Evolutionary conservation across 2,797 vertebrate genomes (phyloP).

Genomic region (Hippoglossus hippoglossus): DNA sequence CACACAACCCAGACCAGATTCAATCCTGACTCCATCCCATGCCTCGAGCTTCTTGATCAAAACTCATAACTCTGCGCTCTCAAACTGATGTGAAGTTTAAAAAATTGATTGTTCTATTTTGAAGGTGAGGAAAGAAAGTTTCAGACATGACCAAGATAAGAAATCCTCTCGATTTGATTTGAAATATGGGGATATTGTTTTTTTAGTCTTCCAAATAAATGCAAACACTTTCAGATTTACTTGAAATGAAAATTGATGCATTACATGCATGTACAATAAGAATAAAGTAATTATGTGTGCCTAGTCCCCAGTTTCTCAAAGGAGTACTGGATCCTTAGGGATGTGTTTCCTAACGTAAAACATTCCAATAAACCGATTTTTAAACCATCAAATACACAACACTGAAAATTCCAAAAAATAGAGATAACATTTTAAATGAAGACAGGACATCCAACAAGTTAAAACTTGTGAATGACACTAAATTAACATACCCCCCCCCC

Average conservation of each 20-base stretch:
- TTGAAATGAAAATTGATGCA: too few species aligned
- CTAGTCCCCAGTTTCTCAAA: background rate
- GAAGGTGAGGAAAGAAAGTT: background rate
- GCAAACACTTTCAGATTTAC: background rate
- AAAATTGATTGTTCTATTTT: constrained; percentile 46
- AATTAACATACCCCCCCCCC: constrained; percentile 5
- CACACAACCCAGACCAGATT: constrained; percentile 58
- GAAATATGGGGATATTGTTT: background rate
- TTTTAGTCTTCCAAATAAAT: background rate
- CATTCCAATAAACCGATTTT: background rate
- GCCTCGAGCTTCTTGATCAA: constrained; percentile 60
- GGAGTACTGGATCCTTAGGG: background rate
- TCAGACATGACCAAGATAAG: background rate
- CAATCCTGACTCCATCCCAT: constrained; percentile 54
- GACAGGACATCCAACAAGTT: constrained; percentile 1
- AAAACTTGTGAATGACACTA: constrained; percentile 1
- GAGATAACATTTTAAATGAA: background rate
- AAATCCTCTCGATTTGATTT: constrained; percentile 5
- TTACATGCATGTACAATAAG: background rate
- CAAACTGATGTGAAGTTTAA: constrained; percentile 43
- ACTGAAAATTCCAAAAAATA: background rate
- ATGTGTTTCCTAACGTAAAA: background rate
- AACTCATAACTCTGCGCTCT: constrained; percentile 53
- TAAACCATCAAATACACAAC: background rate
- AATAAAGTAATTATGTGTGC: background rate